Conservation (phyloP, 2,113 vertebrate species). For the Pycnonotus jocosus region DNA sequence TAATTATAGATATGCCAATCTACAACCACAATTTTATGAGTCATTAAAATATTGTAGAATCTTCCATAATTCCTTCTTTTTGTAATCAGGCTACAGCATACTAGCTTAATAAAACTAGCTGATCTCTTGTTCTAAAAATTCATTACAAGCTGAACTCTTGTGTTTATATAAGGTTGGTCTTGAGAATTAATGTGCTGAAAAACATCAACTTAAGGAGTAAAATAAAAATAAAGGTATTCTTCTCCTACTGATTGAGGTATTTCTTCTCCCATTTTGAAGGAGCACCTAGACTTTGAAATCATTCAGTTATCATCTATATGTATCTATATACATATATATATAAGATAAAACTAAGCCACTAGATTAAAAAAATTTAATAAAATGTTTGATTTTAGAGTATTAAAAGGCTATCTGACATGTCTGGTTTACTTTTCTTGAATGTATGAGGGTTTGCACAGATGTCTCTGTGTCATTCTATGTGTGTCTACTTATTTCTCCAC, state of each 20-base stretch:
- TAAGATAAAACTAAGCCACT: background rate
- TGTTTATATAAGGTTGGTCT: background rate
- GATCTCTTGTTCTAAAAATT: background rate
- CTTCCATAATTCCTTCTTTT: background rate
- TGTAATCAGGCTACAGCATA: background rate
- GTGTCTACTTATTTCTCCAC: background rate
- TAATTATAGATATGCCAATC: conserved; percentile 13
- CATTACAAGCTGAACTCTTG: background rate
- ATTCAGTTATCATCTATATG: background rate
- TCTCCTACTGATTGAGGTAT: background rate
- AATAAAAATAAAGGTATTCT: background rate
- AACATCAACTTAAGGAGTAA: background rate
- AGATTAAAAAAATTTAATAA: background rate
- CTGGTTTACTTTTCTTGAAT: background rate
- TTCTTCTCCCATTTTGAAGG: background rate
- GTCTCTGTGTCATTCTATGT: background rate
- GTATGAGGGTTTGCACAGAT: background rate
- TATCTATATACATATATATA: no score
- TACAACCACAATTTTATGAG: background rate
- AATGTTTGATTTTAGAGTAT: background rate
- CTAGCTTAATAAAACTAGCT: background rate
- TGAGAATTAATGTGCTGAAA: background rate
- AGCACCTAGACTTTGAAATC: background rate
- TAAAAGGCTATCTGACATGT: background rate
- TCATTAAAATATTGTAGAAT: background rate